Conservation (phyloP, 1,140 invertebrate species). For the Cyphomyrmex costatus region DNA sequence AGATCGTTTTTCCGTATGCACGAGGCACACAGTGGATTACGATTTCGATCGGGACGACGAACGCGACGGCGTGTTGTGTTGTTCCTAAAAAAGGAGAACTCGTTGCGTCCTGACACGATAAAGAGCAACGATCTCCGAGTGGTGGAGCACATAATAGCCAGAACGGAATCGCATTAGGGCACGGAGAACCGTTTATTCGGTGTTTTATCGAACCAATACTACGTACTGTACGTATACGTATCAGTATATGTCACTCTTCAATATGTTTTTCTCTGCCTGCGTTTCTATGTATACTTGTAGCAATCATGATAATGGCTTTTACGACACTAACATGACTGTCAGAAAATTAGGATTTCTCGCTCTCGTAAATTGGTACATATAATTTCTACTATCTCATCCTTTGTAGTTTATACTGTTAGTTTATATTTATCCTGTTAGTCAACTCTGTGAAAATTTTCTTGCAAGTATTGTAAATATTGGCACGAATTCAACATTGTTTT, state of each 20-base stretch:
- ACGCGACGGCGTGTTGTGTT: constrained; percentile 58
- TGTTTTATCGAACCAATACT: constrained; percentile 80
- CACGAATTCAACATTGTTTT: not conserved
- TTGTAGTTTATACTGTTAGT: not conserved
- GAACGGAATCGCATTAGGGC: constrained; percentile 84
- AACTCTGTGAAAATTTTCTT: not conserved
- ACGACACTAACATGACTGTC: not conserved
- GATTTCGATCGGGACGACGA: constrained; percentile 76
- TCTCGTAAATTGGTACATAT: not conserved
- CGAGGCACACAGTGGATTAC: constrained; percentile 79
- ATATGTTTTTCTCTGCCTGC: not conserved
- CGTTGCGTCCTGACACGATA: constrained; percentile 79
- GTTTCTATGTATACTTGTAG: not conserved
- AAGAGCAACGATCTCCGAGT: constrained; percentile 66
- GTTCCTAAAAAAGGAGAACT: constrained; percentile 75
- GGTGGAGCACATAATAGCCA: constrained; percentile 80
- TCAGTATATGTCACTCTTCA: constrained; percentile 28
- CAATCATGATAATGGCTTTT: constrained; percentile 23
- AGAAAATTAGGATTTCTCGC: not conserved
- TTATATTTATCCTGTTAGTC: not conserved
- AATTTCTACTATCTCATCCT: not conserved
- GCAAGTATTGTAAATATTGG: not conserved
- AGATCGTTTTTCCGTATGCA: constrained; percentile 74
- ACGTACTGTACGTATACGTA: not conserved
- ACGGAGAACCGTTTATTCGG: constrained; percentile 77